Base-by-base conservation (phyloP, 2,797 vertebrate species). In the Eulemur albifrons region DNA sequence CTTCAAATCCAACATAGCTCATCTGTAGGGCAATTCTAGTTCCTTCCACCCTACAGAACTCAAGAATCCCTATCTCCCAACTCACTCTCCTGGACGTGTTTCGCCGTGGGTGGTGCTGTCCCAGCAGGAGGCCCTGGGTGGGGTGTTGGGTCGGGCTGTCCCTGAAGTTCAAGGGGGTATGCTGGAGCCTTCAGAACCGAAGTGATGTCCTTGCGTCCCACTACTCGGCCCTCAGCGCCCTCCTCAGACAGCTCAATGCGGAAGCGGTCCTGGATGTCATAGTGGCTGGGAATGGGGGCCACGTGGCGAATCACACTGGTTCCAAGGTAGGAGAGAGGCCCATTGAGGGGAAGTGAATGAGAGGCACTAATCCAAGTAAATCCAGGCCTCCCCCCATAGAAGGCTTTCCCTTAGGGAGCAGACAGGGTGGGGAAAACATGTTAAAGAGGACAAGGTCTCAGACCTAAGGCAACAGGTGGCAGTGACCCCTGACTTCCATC, bases 221-320 rank as follows among this genome's bases (percentile, higher is more conserved):
- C 85, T 70, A 95, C 92, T 80, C 96, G 90, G 80, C 95, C 90
- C 32, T 96, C 95, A 38, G 96, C 94, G 1, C 98, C 98, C 20
- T 98, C 98, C 35, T 98, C 98, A 65, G 92, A 98, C n/a, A 99
- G 98, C 59, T 98, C 98, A 95, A 99, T 95, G 20, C 98, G 98
- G 94, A 99, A 99, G 30, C 98, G 96, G 93, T 99, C 98, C 48
- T 98, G 98, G 93, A 98, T 96, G 1, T 98, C 98, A 92, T 97
- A 98, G 92, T 98, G 97, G 14, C 93, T 95, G 38, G 98, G 96
- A 87, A 88, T 81, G 65, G 96, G 96, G 57, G 97, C 95, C 96
- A 97, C 91, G 6, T 97, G 96, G 87, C 97, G 95, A 89, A 97
- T 97, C 73, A 97, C 97, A 82, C 96, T 97, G 93, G 45, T 38